Evolutionary conservation across 2,888 invertebrate species (phyloP).

Genomic region (Harpalus rubripes): DNA sequence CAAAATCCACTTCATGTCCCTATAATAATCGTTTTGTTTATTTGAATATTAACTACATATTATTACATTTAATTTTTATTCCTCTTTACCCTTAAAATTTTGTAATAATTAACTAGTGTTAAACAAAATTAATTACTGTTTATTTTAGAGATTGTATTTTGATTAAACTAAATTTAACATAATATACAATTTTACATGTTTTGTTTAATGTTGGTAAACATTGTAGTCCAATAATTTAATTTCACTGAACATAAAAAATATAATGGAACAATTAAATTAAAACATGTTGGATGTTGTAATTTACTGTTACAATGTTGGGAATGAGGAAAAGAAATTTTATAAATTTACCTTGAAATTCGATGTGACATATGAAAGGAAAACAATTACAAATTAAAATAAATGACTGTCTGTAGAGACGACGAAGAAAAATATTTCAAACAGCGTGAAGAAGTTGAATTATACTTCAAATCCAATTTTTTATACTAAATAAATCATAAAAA

Average conservation of each 20-base stretch:
- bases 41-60: too few relatives aligned
- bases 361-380: neutral
- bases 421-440: neutral
- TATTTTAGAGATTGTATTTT: neutral
- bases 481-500: neutral
- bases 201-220: neutral
- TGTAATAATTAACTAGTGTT: neutral
- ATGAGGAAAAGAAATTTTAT: neutral
- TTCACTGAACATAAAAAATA: too few relatives aligned
- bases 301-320: neutral
- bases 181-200: neutral
- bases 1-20: too few relatives aligned
- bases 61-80: too few relatives aligned
- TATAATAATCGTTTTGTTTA: too few relatives aligned
- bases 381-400: conserved; percentile 7
- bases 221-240: too few relatives aligned
- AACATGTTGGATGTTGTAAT: neutral
- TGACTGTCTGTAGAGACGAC: neutral
- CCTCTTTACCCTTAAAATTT: too few relatives aligned
- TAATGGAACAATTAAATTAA: neutral
- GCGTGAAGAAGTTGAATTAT: neutral
- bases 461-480: neutral
- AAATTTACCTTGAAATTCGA: neutral
- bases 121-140: neutral
- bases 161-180: neutral